phyloP scores from a whole-genome alignment of 2,888 invertebrate species.

The Pristionchus arcanus region DNA sequence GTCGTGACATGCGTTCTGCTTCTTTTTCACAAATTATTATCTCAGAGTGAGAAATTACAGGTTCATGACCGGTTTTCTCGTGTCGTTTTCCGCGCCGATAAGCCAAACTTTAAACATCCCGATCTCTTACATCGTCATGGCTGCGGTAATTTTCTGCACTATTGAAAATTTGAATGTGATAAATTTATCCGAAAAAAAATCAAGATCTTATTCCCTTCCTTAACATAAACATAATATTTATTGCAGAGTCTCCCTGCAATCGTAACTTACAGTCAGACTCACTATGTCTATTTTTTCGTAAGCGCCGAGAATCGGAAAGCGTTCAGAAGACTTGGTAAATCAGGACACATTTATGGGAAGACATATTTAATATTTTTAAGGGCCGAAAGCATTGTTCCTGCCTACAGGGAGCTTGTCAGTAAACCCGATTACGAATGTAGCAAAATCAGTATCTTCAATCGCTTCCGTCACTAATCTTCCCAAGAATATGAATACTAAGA shows the following conservation, averaged over 20 bases:
- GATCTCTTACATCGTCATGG: not conserved
- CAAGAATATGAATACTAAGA: not conserved
- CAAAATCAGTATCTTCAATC: not conserved
- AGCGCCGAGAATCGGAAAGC: not conserved
- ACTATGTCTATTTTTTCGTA: not conserved
- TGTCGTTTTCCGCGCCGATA: not conserved
- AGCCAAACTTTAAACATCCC: not conserved
- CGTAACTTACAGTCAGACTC: not conserved
- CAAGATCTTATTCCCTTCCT: too few species aligned
- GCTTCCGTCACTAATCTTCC: not conserved
- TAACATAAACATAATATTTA: not conserved
- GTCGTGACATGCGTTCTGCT: not conserved
- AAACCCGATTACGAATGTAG: not conserved
- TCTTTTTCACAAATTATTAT: not conserved
- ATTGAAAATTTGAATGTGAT: too few species aligned
- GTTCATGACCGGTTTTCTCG: constrained; percentile 11
- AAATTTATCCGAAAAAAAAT: too few species aligned
- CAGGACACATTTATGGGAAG: too few species aligned
- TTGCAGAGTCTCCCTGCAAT: not conserved
- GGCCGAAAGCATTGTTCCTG: not conserved
- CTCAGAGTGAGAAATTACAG: not conserved
- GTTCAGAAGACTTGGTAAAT: not conserved
- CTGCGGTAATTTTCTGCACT: not conserved
- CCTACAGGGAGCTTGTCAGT: not conserved
- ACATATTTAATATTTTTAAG: not conserved